Base-by-base conservation (phyloP, 2,113 vertebrate species). In the Sphyrna mokarran region DNA sequence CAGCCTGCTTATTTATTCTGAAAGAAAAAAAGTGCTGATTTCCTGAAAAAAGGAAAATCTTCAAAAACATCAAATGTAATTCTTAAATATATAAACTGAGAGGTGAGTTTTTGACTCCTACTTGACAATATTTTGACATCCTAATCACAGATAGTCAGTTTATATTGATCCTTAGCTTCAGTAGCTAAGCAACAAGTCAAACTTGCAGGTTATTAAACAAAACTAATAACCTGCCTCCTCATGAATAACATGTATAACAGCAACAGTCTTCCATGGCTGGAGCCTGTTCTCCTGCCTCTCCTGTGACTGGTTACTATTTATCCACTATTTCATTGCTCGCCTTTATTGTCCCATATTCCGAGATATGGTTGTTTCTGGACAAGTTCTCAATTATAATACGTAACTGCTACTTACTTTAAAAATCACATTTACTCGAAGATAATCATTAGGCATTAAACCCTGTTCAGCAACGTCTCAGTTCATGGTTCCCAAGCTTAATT, bases 101-200 rank as follows among this genome's bases (percentile, higher is more conserved):
- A 66, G 69, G 29, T 70, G 1, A 9, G 43, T 54, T 22, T 72
- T 95, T 95, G 94, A 95, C 40, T 76, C 37, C 6, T 72, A 95
- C 10, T 23, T 33, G 69, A 54, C 16, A 83, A 40, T 33, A 22
- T 66, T 66, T 66, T 37, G n/a, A 66, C 68, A 95, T 72, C 69
- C 69, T 7, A 95, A 33, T 72, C 43, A 11, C 40, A 70, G 20
- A 29, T 22, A 11, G 63, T 20, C 2, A 3, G 68, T 29, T 3
- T 43, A 1, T 70, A 76, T 29, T 16, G 23, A 54, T 95, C 43
- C 37, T 72, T 48, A 23, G 94, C 69, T 29, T 69, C 11, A 48
- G 22, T 95, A 43, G 37, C 37, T 69, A 94, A 94, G 66, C 91
- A 94, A 94, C n/a, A 13, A 68, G 66, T 94, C 91, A 94, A 69